phyloP scores from a whole-genome alignment of 2,888 invertebrate genomes.

The Graphium colonna region DNA sequence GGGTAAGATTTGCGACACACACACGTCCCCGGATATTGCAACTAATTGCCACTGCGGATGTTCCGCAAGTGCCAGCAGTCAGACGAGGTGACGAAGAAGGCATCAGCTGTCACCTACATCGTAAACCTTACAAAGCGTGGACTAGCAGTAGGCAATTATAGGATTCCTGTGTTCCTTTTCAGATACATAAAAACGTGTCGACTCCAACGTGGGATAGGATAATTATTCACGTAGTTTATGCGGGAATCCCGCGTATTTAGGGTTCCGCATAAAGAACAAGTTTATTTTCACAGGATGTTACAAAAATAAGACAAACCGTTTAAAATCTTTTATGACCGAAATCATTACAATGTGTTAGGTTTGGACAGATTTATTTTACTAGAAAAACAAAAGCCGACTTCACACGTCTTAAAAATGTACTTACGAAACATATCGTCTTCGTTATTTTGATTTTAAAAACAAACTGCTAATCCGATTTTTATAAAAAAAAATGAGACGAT shows the following conservation, averaged over 20 bases:
- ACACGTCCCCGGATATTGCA: background rate
- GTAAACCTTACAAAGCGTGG: constrained; percentile 13
- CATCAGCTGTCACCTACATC: constrained; percentile 28
- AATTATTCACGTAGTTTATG: constrained; percentile 57
- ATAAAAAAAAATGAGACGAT: no score
- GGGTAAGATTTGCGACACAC: background rate
- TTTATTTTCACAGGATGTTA: no score
- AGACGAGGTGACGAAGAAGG: constrained; percentile 21
- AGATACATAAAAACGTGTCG: constrained; percentile 45
- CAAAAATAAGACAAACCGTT: no score
- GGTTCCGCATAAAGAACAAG: no score
- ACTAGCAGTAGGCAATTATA: constrained; percentile 33
- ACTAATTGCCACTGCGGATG: constrained; percentile 4
- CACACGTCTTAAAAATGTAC: no score
- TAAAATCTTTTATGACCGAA: no score
- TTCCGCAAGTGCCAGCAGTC: background rate
- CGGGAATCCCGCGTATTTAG: constrained; percentile 38
- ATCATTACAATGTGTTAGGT: no score
- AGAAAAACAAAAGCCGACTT: no score
- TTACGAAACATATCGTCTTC: no score
- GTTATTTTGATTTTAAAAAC: no score
- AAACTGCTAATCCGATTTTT: no score
- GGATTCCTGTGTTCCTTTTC: constrained; percentile 27
- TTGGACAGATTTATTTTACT: no score
- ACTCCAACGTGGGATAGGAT: constrained; percentile 39